These are phyloP conservation scores for Mormyrus proboscirostris DNA, from an alignment of 2,797 vertebrate species.

Conservation along the genomic window DNA sequence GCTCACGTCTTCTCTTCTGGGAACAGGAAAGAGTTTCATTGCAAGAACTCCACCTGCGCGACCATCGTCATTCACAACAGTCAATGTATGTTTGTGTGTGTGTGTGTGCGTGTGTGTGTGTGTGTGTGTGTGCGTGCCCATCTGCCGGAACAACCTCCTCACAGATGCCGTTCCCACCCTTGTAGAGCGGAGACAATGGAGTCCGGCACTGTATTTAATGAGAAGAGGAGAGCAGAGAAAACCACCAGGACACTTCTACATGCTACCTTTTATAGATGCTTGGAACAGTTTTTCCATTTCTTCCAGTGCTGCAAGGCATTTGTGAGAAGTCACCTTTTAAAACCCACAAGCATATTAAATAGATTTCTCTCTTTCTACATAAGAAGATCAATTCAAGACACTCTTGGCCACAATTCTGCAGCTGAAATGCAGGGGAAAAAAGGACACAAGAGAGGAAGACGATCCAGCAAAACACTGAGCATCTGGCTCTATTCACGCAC, in stretches of 20 bases:
- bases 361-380: not conserved
- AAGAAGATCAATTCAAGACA: conserved; percentile 1
- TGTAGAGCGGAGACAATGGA: not conserved
- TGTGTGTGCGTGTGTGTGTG: not conserved
- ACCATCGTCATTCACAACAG: not conserved
- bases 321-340: not conserved
- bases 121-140: not conserved
- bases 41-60: not conserved
- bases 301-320: not conserved
- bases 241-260: not conserved
- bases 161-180: not conserved
- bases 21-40: not conserved
- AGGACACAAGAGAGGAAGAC: not conserved
- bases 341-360: conserved; percentile 3
- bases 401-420: conserved; percentile 32
- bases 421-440: conserved; percentile 46
- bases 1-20: not conserved
- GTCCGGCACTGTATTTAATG: not conserved
- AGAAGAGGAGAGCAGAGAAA: not conserved
- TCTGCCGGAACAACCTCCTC: not conserved
- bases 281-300: not conserved
- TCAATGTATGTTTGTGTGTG: not conserved
- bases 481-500: conserved; percentile 63
- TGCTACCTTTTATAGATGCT: not conserved
- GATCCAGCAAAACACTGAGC: conserved; percentile 28